Evolutionary conservation across 2,888 invertebrate genomes (phyloP), one percentile per base, ranked within the genome.

Genomic region (Diploptera punctata): DNA sequence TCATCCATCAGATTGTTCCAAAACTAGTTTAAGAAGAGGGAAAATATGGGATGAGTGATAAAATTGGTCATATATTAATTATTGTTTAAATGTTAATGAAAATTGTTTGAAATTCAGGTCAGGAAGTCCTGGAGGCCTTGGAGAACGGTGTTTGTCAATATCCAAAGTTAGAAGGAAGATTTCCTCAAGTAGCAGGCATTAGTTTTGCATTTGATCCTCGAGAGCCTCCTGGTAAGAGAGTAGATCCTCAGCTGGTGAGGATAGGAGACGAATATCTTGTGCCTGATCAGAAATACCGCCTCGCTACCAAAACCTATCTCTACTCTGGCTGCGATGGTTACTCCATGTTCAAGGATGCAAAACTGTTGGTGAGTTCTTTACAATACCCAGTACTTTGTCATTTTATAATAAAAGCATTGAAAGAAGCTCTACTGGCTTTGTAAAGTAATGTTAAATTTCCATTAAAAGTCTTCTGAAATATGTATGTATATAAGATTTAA

Each of bases 61-160:
- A n/a, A n/a, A n/a, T n/a, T n/a, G n/a, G n/a, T n/a, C n/a, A n/a
- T n/a, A n/a, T n/a, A n/a, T n/a, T 38, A 4, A 7, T 47, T 47
- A 47, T 47, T 13, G n/a, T 4, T 73, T 38, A 43, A 1, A 31
- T 60, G 2, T 44, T 62, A 70, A 29, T 21, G 13, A 19, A 18
- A 16, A 52, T 4, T 5, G 31, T 16, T 43, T 3, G 19, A n/a
- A n/a, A n/a, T 54, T 26, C 4, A 88, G 89, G 95, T 0, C 83
- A 87, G 54, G 87, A 88, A 73, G 80, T 96, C 19, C 82, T 93
- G 76, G 86, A 88, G 71, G 91, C 91, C 0, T 80, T 97, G 70
- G 97, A 97, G 82, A 97, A 97, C 80, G 88, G 93, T 0, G 95
- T 97, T 29, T 90, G 89, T 75, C 91, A 92, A 80, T 96, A 93